Evolutionary conservation across 2,888 invertebrate species (phyloP), one percentile per base, ranked within the genome.

Genomic region (Octonoba sinensis): DNA sequence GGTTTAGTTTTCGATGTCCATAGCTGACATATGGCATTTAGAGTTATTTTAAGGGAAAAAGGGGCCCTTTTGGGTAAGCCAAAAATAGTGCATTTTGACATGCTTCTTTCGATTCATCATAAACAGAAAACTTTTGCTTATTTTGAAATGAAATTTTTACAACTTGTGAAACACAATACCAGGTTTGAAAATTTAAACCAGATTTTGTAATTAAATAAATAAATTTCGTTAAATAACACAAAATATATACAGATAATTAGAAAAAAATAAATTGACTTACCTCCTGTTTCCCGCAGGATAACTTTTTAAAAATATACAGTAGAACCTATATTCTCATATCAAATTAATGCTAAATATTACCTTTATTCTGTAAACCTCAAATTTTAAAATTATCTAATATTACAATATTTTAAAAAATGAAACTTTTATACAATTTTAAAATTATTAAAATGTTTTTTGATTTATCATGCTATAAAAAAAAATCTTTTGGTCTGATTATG

Each of bases 391-490:
- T 54, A 15, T 54, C 54, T 54, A 54, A 11, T 54, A 54, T 54
- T 54, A 4, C 54, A 54, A 54, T 54, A 54, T 54, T 54, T 54
- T 54, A 11, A 54, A 54, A 54, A 54, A 54, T 54, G 18, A 54
- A 54, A 54, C 16, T 54, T 54, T 54, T 15, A 16, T 54, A 54
- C 6, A 54, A 54, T 54, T 54, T 54, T 54, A 54, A 54, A 54
- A 54, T 54, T 54, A 54, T 54, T 54, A 54, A 11, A n/a, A 54
- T n/a, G n/a, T 54, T 54, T 54, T 11, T 11, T 54, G 6, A 54
- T 54, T 54, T 54, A 54, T 54, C 16, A 54, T 54, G 54, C 54
- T 54, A 54, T 54, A 54, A 54, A 54, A 54, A n/a, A 54, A 54
- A 54, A 54, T 54, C 16, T 54, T 54, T 54, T 54, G 54, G 54